These are phyloP conservation scores for Peucedramus taeniatus DNA, from an alignment of 2,113 vertebrate genomes.

Conservation along the genomic window DNA sequence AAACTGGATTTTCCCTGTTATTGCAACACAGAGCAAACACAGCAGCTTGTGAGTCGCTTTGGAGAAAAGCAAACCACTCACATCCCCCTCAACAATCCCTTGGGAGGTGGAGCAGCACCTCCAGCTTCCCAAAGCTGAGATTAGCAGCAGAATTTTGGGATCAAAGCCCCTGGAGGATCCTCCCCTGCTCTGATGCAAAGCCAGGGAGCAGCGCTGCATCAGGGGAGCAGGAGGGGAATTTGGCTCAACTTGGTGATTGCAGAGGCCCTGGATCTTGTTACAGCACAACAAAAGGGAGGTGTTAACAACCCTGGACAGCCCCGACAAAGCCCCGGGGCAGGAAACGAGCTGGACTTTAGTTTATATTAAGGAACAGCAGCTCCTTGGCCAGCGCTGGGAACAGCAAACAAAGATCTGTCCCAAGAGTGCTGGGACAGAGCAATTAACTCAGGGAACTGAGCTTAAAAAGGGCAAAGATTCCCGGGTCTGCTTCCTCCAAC, in stretches of 20 bases:
- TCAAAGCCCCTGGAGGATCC: neutral
- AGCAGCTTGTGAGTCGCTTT: neutral
- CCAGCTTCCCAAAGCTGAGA: neutral
- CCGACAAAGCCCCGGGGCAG: neutral
- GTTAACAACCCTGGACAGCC: neutral
- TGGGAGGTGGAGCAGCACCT: neutral
- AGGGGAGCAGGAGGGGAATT: neutral
- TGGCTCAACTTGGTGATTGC: neutral
- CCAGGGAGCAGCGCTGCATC: neutral
- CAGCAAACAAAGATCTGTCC: conserved; percentile 36
- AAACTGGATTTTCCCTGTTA: neutral
- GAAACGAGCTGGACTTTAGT: neutral
- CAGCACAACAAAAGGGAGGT: neutral
- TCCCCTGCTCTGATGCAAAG: neutral
- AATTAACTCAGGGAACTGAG: neutral
- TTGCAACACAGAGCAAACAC: neutral
- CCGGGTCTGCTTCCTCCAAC: neutral
- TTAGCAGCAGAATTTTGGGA: neutral
- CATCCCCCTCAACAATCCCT: neutral
- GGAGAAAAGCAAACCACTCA: neutral
- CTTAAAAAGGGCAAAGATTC: neutral
- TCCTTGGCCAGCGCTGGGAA: neutral
- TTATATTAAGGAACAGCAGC: neutral
- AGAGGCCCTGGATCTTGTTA: neutral
- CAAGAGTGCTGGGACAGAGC: neutral